phyloP scores from a whole-genome alignment of 2,888 invertebrate species.

The Nematopogon swammerdamellus region DNA sequence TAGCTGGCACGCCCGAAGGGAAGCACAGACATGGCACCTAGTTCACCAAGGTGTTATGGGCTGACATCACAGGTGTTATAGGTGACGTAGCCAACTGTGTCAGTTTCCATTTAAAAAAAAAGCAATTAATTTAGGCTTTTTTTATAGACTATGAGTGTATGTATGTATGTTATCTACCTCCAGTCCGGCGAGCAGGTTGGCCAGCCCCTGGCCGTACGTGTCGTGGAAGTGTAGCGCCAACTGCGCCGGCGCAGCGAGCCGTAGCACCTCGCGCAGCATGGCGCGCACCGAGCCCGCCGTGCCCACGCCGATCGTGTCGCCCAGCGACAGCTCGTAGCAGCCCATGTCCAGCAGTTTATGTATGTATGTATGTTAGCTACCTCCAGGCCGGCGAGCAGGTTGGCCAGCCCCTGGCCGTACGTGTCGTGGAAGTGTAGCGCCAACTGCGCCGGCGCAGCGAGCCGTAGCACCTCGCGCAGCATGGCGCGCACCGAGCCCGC shows the following conservation, averaged over 20 bases:
- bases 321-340: slow-evolving; percentile 94
- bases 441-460: slow-evolving; percentile 63
- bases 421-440: slow-evolving; percentile 99
- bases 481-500: slow-evolving; percentile 75
- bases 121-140: too few relatives aligned
- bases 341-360: slow-evolving; percentile 72
- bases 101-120: too few relatives aligned
- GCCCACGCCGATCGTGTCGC: slow-evolving; percentile 97
- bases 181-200: slow-evolving; percentile 87
- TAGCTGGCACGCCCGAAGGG: too few relatives aligned
- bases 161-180: too few relatives aligned
- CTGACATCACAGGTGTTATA: too few relatives aligned
- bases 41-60: too few relatives aligned
- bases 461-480: slow-evolving; percentile 68
- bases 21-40: too few relatives aligned
- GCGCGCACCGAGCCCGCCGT: slow-evolving; percentile 76
- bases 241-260: slow-evolving; percentile 59
- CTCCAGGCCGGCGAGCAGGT: slow-evolving; percentile 87
- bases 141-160: too few relatives aligned
- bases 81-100: too few relatives aligned
- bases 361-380: too few relatives aligned
- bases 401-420: slow-evolving; percentile 93
- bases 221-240: slow-evolving; percentile 97
- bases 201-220: slow-evolving; percentile 94
- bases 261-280: slow-evolving; percentile 73